Conservation (phyloP, 2,888 invertebrate genomes). For the Saturnia japonica region DNA sequence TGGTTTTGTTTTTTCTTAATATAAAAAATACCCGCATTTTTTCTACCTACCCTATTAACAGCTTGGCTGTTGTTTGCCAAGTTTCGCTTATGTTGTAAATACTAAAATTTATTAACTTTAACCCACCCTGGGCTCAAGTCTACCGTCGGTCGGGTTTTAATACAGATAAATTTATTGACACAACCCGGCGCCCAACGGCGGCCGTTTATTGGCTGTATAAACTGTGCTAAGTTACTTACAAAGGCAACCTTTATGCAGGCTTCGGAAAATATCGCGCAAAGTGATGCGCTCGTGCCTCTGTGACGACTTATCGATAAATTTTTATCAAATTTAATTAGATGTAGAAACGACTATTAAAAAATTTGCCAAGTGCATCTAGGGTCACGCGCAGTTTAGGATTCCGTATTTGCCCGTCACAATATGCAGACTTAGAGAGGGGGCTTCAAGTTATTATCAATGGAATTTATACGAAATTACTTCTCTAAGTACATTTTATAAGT, state of each 20-base stretch:
- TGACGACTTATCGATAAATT: conserved; percentile 4
- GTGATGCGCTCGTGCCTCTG: neutral
- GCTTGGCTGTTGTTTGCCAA: neutral
- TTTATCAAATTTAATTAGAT: neutral
- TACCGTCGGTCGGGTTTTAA: conserved; percentile 27
- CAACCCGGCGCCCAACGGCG: conserved; percentile 21
- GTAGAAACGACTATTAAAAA: no score
- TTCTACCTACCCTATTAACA: neutral
- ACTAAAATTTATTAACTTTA: conserved; percentile 18
- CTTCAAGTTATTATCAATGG: no score
- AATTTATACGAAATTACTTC: no score
- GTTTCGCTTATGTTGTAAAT: conserved; percentile 1
- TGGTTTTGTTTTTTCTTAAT: no score
- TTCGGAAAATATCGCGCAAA: conserved; percentile 25
- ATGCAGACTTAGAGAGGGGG: no score
- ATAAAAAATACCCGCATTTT: neutral
- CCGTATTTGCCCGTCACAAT: no score
- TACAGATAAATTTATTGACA: conserved; percentile 27
- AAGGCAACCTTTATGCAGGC: conserved; percentile 29
- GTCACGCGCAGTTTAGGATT: no score
- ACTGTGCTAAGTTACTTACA: conserved; percentile 28
- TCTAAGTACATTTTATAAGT: no score
- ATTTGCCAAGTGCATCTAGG: no score
- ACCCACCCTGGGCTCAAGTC: neutral
- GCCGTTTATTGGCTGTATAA: conserved; percentile 26